phyloP scores from a whole-genome alignment of 2,113 vertebrate genomes.

The Heloderma charlesbogerti region DNA sequence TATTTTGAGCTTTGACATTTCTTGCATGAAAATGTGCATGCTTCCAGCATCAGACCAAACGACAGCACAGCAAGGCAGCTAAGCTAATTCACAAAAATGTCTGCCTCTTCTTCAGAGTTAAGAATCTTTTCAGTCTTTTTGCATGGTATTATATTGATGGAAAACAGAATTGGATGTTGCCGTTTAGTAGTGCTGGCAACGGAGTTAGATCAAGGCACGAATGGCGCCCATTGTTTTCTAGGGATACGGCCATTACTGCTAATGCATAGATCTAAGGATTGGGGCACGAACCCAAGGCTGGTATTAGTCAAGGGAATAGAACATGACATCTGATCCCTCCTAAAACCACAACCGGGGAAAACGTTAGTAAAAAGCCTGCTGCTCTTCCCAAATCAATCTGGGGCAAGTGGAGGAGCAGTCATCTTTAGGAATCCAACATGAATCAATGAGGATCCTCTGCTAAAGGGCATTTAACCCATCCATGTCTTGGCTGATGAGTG shows the following conservation, averaged over 20 bases:
- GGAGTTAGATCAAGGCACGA: neutral
- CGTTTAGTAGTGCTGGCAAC: neutral
- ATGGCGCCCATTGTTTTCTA: neutral
- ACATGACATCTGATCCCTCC: neutral
- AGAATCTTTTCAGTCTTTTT: neutral
- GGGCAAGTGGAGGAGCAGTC: neutral
- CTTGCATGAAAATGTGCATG: slow-evolving; percentile 9
- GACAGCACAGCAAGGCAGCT: slow-evolving; percentile 3
- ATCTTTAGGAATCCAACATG: neutral
- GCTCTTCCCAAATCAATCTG: neutral
- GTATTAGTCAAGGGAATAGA: neutral
- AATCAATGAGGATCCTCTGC: too few relatives aligned
- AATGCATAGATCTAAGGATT: neutral
- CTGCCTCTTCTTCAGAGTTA: slow-evolving; percentile 1
- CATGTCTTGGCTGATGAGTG: neutral
- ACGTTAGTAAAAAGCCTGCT: too few relatives aligned
- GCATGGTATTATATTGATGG: neutral
- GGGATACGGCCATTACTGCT: neutral
- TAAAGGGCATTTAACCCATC: neutral
- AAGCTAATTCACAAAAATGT: neutral
- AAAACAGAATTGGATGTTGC: neutral
- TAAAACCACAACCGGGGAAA: neutral
- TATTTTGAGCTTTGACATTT: slow-evolving; percentile 48
- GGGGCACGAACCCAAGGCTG: neutral
- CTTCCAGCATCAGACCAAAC: slow-evolving; percentile 5